phyloP scores from a whole-genome alignment of 2,888 invertebrate species.

The Drosophila macrospina region DNA sequence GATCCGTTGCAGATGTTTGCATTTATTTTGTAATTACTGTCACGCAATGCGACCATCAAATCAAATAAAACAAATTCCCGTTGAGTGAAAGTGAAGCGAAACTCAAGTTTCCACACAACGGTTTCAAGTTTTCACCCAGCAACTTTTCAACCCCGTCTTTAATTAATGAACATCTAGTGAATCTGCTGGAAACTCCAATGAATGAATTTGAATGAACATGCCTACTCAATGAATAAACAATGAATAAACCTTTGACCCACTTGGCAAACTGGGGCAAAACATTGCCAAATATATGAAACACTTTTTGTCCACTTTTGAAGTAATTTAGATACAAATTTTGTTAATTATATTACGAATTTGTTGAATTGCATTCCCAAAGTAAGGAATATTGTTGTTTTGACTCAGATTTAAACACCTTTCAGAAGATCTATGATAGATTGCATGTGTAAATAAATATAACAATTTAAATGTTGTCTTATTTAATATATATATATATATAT shows the following conservation, averaged over 20 bases:
- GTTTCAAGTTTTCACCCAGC: constrained; percentile 31
- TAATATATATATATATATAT: no score
- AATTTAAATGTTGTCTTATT: no score
- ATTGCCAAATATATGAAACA: neutral
- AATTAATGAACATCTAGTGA: constrained; percentile 54
- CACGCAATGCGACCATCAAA: constrained; percentile 84
- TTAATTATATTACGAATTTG: neutral
- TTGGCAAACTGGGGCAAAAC: constrained; percentile 2
- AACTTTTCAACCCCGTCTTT: constrained; percentile 24
- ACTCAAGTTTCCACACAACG: constrained; percentile 37
- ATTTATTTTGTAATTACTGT: constrained; percentile 84
- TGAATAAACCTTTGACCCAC: constrained; percentile 38
- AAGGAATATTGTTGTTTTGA: no score
- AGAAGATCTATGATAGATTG: no score
- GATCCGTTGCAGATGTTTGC: constrained; percentile 83
- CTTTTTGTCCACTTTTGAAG: neutral
- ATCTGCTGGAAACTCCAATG: constrained; percentile 11
- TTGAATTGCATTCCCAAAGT: no score
- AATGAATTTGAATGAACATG: constrained; percentile 13
- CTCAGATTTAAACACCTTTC: no score
- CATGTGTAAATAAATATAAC: no score
- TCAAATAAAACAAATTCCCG: constrained; percentile 67
- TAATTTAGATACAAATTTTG: neutral
- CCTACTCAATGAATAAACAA: constrained; percentile 43
- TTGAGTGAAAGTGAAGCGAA: constrained; percentile 46